Evolutionary conservation across 1,140 invertebrate genomes (phyloP).

Genomic region (Drosophila kikkawai): DNA sequence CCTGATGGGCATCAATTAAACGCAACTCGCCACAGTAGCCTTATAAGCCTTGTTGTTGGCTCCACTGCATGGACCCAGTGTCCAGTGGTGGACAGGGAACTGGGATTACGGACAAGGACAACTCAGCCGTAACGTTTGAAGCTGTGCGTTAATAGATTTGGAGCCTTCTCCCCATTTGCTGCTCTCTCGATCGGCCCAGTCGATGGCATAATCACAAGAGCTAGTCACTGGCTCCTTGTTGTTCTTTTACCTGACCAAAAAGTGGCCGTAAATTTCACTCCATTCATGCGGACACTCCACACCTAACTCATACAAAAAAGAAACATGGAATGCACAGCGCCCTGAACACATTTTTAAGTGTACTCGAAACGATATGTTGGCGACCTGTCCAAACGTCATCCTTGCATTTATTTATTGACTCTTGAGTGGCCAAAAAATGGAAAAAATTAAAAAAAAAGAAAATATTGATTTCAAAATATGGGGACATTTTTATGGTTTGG

Average conservation of each 20-base stretch:
- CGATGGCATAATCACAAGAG: slow-evolving; percentile 64
- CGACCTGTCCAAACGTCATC: slow-evolving; percentile 70
- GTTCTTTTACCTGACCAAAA: slow-evolving; percentile 65
- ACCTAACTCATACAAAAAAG: slow-evolving; percentile 19
- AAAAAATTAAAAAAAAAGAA: slow-evolving; percentile 1
- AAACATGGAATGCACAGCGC: slow-evolving; percentile 12
- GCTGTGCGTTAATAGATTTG: slow-evolving; percentile 68
- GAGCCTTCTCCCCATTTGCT: slow-evolving; percentile 13
- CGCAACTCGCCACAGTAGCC: slow-evolving; percentile 17
- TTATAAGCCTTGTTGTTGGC: slow-evolving; percentile 25
- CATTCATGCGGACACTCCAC: slow-evolving; percentile 48
- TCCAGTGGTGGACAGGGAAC: not conserved
- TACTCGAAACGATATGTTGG: slow-evolving; percentile 72
- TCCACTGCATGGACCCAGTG: slow-evolving; percentile 18
- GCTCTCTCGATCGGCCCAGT: slow-evolving; percentile 25
- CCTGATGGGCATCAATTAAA: slow-evolving; percentile 25
- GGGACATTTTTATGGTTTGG: not conserved
- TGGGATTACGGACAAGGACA: slow-evolving; percentile 7
- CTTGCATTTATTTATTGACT: slow-evolving; percentile 78
- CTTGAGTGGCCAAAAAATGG: slow-evolving; percentile 12
- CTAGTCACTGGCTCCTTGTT: slow-evolving; percentile 32
- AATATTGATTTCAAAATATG: slow-evolving; percentile 7
- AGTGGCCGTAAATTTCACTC: slow-evolving; percentile 75
- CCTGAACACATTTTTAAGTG: slow-evolving; percentile 64
- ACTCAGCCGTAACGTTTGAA: slow-evolving; percentile 20